Conservation (phyloP, 1,140 invertebrate genomes). For the Phenacoccus solenopsis region DNA sequence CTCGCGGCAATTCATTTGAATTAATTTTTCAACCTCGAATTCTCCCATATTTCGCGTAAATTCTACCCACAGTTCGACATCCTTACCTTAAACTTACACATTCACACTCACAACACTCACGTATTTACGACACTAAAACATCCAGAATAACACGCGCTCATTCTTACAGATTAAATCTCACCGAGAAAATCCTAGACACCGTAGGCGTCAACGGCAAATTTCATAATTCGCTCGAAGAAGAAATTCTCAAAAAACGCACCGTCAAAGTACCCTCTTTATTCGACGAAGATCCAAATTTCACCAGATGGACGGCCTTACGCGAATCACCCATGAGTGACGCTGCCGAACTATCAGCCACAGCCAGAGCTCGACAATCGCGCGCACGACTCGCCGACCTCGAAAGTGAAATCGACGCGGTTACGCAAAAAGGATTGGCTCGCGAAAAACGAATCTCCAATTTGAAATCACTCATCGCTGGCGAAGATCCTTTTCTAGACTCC, state of each 20-base stretch:
- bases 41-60: no score
- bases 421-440: slow-evolving; percentile 40
- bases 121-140: no score
- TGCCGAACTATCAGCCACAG: slow-evolving; percentile 29
- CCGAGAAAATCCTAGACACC: slow-evolving; percentile 44
- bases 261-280: slow-evolving; percentile 6
- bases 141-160: not conserved
- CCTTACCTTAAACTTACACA: no score
- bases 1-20: no score
- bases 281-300: slow-evolving; percentile 18
- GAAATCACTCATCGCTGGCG: slow-evolving; percentile 41
- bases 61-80: no score
- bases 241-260: slow-evolving; percentile 22
- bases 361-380: slow-evolving; percentile 35
- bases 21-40: no score
- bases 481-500: slow-evolving; percentile 26
- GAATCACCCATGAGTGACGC: slow-evolving; percentile 29
- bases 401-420: slow-evolving; percentile 44
- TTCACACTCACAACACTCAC: no score
- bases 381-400: slow-evolving; percentile 44
- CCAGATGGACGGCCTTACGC: slow-evolving; percentile 42
- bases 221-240: slow-evolving; percentile 26
- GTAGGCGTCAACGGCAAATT: slow-evolving; percentile 38
- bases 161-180: slow-evolving; percentile 25
- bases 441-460: slow-evolving; percentile 43